Base-by-base conservation (phyloP, 2,797 vertebrate genomes). In the Ptychobarbus kaznakovi region DNA sequence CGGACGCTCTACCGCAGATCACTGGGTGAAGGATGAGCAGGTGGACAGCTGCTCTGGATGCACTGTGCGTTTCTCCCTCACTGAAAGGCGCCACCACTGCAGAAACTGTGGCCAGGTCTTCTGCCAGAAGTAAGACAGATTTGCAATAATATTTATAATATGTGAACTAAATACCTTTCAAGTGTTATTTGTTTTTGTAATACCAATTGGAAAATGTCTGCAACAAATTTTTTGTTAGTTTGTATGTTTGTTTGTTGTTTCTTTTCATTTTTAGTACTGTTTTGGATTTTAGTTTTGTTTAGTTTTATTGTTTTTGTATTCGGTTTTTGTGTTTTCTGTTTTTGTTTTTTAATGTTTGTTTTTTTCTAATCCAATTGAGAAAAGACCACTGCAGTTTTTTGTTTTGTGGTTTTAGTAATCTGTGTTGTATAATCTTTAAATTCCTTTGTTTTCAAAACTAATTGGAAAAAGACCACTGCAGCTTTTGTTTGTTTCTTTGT, bases 21-120 rank as follows among this genome's bases (percentile, higher is more conserved):
- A 99, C 93, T 99, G 98, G 98, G 97, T 99, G 92, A 99, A 99
- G 93, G 98, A 99, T 0, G 98, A 99, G 93, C 97, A 97, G 6
- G 97, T 96, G 0, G 98, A 99, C 95, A 97, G 96, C 94, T 99
- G 98, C 87, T 98, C 97, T 0, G 96, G 96, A 86, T 99, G 98
- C 87, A 87, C 96, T 0, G 97, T 98, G 6, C 95, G 98, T 3
- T 99, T 99, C 91, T 99, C 98, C 0, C 96, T 99, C 90, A 99
- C 98, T 0, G 98, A 99, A 92, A 92, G 98, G 68, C 96, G 98
- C 28, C 98, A 99, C 91, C 98, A 99, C 76, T 99, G 98, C 94
- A 95, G 98, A 92, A 99, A 99, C 94, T 99, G 98, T 0, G 98
- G 98, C 1, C 98, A 99, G 93, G 98, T 99, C 91, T 99, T 99